Evolutionary conservation across 1,140 invertebrate genomes (phyloP).

Genomic region (Eulimnadia texana): DNA sequence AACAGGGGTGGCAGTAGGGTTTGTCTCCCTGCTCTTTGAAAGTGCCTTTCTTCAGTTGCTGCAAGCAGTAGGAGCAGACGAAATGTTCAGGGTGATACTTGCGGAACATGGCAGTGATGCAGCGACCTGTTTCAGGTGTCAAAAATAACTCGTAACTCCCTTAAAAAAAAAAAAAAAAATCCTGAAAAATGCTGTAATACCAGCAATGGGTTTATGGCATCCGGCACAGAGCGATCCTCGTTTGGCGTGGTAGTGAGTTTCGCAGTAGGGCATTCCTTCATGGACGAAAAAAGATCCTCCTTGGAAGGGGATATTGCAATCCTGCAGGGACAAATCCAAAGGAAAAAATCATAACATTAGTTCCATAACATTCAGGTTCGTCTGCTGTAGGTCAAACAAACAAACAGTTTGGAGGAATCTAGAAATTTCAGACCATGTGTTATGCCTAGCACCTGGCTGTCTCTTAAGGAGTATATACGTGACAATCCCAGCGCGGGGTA

Average conservation of each 20-base stretch:
- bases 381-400: neutral
- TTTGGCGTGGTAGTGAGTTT: constrained; percentile 94
- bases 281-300: constrained; percentile 91
- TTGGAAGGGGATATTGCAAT: constrained; percentile 82
- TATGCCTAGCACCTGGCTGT: neutral
- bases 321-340: constrained; percentile 40
- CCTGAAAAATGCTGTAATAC: constrained; percentile 26
- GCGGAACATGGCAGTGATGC: constrained; percentile 96
- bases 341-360: neutral
- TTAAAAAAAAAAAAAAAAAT: constrained; percentile 2
- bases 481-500: neutral
- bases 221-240: constrained; percentile 90
- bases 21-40: constrained; percentile 98
- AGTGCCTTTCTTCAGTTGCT: constrained; percentile 93
- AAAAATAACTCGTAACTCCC: constrained; percentile 13
- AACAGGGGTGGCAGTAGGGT: constrained; percentile 94
- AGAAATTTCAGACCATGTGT: too few relatives aligned
- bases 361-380: neutral
- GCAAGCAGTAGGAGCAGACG: constrained; percentile 92
- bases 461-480: neutral
- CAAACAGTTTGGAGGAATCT: neutral
- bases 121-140: constrained; percentile 47
- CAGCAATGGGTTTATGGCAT: constrained; percentile 92
- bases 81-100: constrained; percentile 99
- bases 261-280: constrained; percentile 91